Evolutionary conservation across 2,888 invertebrate species (phyloP), one percentile per base, ranked within the genome.

Genomic region (Caenorhabditis sp.): DNA sequence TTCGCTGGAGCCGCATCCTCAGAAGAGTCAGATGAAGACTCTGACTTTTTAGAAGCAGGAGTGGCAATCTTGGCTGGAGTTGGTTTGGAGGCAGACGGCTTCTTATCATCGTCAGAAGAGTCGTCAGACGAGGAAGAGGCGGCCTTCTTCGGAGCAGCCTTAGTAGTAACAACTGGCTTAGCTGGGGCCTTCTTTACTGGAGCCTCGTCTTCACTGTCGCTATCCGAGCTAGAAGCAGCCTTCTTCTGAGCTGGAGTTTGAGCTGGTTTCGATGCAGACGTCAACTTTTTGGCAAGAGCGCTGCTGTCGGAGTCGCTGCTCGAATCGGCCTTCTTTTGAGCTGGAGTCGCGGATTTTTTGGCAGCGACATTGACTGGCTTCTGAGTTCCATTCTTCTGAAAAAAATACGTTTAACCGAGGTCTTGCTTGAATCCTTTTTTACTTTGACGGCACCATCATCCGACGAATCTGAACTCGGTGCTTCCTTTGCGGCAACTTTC

Each of bases 391-490:
- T 46, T 61, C 20, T 55, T 61, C 71, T 71, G 30, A 7, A 30
- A 9, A 26, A 24, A 46, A 46, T 7, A n/a, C n/a, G n/a, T n/a
- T n/a, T n/a, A n/a, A n/a, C n/a, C n/a, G n/a, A n/a, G n/a, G n/a
- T n/a, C n/a, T n/a, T n/a, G n/a, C n/a, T n/a, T n/a, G n/a, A n/a
- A n/a, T n/a, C n/a, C n/a, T n/a, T n/a, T n/a, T n/a, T 20, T 15
- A 62, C 63, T 63, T 72, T 72, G 4, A 68, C 62, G 17, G 56
- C 71, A 8, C 56, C 70, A 52, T 73, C 77, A 27, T 77, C 74
- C 1, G 72, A 72, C 1, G 79, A 80, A 52, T 80, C 80, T 11
- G 77, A 77, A 37, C 66, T 66, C 2, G 78, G 66, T 9, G 63
- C 70, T 2, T 71, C 70, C 13, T 80, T 80, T 1, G 73, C 76